Conservation (phyloP, 2,797 vertebrate species). For the Muraenolepis orangiensis region DNA sequence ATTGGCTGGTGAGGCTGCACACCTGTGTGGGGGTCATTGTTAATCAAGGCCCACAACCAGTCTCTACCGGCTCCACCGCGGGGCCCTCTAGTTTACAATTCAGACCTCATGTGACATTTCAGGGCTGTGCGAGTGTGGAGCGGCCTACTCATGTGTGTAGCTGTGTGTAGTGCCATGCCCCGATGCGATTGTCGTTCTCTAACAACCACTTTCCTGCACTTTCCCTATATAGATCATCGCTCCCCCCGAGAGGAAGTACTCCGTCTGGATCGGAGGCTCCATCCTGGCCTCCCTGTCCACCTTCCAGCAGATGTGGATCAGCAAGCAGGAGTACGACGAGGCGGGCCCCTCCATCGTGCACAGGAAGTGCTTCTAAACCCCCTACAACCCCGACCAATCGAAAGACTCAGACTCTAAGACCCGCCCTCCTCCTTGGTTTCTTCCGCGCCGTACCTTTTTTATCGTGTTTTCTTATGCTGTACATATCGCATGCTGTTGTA, state of each 20-base stretch:
- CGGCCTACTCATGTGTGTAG: not conserved
- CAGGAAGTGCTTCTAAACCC: conserved; percentile 96
- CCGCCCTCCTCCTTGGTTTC: conserved; percentile 35
- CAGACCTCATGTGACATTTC: too few relatives aligned
- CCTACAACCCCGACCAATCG: conserved; percentile 9
- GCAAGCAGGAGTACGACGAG: conserved; percentile 98
- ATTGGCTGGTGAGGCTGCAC: too few relatives aligned
- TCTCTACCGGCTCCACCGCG: too few relatives aligned
- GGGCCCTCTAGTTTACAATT: too few relatives aligned
- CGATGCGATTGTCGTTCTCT: not conserved
- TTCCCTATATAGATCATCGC: conserved; percentile 86
- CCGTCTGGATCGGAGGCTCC: conserved; percentile 98
- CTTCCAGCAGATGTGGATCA: conserved; percentile 99
- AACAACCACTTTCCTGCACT: conserved; percentile 13
- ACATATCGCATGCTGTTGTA: conserved; percentile 78
- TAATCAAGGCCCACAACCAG: too few relatives aligned
- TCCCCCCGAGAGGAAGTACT: conserved; percentile 97
- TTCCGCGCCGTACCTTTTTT: conserved; percentile 43
- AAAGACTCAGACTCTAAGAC: not conserved
- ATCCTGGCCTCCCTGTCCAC: conserved; percentile 98
- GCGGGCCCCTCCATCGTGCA: conserved; percentile 96
- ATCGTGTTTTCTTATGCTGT: conserved; percentile 73
- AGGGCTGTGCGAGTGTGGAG: not conserved
- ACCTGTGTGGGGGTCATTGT: too few relatives aligned
- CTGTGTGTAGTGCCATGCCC: not conserved